Conservation (phyloP, 2,888 invertebrate genomes). For the Eupithecia subumbrata region DNA sequence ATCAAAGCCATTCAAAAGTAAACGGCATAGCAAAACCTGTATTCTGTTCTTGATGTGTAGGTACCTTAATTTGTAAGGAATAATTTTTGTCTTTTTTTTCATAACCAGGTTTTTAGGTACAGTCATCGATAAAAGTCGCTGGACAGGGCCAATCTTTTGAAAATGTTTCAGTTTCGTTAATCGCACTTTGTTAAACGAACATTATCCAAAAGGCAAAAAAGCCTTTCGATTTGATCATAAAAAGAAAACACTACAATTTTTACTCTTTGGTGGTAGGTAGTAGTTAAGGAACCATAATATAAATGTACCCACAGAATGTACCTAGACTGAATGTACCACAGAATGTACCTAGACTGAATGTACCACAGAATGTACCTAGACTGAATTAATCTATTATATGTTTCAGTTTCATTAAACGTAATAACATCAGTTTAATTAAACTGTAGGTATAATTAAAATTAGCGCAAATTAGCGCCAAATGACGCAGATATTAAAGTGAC, state of each 20-base stretch:
- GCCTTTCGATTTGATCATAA: no score
- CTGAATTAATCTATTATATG: not conserved
- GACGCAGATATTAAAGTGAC: constrained; percentile 29
- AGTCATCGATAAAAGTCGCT: not conserved
- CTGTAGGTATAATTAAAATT: constrained; percentile 26
- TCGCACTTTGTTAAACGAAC: not conserved
- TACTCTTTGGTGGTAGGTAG: no score
- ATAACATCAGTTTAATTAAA: constrained; percentile 26
- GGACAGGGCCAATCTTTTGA: not conserved
- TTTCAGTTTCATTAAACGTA: constrained; percentile 23
- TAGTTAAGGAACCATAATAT: no score
- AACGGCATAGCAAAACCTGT: constrained; percentile 18
- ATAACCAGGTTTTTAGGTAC: not conserved
- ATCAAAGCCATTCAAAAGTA: constrained; percentile 43
- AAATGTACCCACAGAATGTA: no score
- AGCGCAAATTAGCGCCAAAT: constrained; percentile 29
- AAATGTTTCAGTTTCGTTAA: not conserved
- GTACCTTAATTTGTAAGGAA: no score
- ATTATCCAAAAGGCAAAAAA: no score
- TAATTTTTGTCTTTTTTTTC: not conserved
- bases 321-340: no score
- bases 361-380: not conserved
- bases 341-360: no score
- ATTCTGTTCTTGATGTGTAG: no score
- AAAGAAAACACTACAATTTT: no score